Base-by-base conservation (phyloP, 1,140 invertebrate species). In the Ylistrum balloti region DNA sequence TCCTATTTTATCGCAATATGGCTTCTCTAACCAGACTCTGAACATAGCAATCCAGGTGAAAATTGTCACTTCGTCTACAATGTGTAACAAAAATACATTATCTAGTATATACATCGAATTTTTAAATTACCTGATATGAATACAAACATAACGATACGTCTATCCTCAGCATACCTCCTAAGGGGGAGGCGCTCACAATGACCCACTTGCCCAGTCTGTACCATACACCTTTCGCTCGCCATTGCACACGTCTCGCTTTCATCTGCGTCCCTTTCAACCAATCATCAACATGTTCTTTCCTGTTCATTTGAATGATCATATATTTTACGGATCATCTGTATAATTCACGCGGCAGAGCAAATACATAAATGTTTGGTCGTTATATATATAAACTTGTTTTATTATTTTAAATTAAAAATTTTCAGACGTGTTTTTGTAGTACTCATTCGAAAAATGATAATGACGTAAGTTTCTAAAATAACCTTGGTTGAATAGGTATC, bases 11-110 rank as follows among this genome's bases (percentile, higher is more conserved):
- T 74, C n/a, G 56, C n/a, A n/a, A 74, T 74, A 74, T 74, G 17
- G 22, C 28, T 74, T 1, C 56, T 5, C 22, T 74, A 74, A 74
- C 56, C 56, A 28, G 22, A 74, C 56, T 74, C 56, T 17, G 56
- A 74, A 74, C 56, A 74, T 74, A 22, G 9, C 22, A 74, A 74
- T 74, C 56, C 56, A 5, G 22, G n/a, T 74, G 28, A 74, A 74
- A 74, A 74, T 74, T 28, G 56, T 74, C 56, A 74, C 5, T 74
- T 74, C 56, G 56, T 74, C 56, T 74, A 74, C n/a, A 74, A 28
- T 74, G 56, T 74, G 56, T 74, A 74, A 74, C 56, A 74, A 74
- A 74, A 74, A 74, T 74, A 74, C 56, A 74, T 74, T 74, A 74
- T 74, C 56, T 74, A 74, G 56, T 74, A 74, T 74, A 74, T 74